These are phyloP conservation scores for Cettia cetti DNA, from an alignment of 2,113 vertebrate species.

Conservation along the genomic window DNA sequence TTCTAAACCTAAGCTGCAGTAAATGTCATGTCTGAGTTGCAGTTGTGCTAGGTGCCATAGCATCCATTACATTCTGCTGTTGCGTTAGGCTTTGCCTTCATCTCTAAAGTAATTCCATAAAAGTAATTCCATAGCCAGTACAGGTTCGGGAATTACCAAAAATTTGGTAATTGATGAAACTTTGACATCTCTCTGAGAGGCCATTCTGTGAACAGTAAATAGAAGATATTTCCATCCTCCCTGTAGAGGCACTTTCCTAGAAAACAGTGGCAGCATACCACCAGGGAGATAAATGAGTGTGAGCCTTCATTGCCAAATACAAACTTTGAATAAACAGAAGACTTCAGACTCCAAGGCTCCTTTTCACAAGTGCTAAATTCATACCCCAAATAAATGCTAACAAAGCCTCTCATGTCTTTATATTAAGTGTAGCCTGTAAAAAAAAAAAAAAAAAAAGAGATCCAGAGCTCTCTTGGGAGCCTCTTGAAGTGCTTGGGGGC, in stretches of 20 bases:
- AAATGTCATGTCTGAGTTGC: neutral
- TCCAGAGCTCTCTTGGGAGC: neutral
- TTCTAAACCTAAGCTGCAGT: neutral
- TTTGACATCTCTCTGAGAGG: neutral
- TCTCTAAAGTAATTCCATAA: too few relatives aligned
- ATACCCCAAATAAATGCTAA: neutral
- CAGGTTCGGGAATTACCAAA: neutral
- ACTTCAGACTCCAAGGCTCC: slow-evolving; percentile 54
- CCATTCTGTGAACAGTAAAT: neutral
- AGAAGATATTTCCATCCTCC: neutral
- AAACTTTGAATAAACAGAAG: neutral
- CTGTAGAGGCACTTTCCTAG: neutral
- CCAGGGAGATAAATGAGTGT: neutral
- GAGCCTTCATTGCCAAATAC: neutral
- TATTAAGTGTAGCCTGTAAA: neutral
- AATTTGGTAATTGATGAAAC: neutral
- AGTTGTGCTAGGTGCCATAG: neutral
- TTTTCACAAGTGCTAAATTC: slow-evolving; percentile 33
- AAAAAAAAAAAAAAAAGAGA: neutral
- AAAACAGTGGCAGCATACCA: neutral
- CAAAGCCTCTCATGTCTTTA: neutral
- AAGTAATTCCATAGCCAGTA: neutral
- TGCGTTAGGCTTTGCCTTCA: neutral
- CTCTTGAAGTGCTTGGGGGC: neutral
- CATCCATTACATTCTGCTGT: neutral